Conservation (phyloP, 2,113 vertebrate species). For the Peucedramus taeniatus region DNA sequence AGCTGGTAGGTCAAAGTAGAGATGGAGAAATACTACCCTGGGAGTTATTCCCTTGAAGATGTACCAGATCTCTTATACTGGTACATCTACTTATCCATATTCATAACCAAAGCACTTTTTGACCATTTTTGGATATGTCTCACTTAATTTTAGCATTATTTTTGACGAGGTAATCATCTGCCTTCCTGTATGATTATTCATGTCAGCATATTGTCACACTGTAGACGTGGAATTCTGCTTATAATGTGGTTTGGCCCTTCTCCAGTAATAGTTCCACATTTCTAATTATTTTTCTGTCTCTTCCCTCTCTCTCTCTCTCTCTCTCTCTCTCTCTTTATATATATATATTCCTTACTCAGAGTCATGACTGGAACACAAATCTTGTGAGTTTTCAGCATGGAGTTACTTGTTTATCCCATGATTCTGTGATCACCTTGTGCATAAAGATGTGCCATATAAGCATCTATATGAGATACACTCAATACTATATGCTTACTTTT, state of each 20-base stretch:
- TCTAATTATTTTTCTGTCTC: background rate
- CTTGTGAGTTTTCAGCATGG: background rate
- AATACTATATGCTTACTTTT: background rate
- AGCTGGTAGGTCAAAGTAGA: background rate
- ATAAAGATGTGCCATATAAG: background rate
- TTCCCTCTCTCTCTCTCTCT: background rate
- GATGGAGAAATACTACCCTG: background rate
- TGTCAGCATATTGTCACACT: background rate
- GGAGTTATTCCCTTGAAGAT: background rate
- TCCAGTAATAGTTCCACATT: conserved; percentile 13
- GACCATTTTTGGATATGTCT: conserved; percentile 39
- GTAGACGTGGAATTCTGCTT: conserved; percentile 7
- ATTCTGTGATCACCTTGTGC: background rate
- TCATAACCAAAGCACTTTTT: conserved; percentile 10
- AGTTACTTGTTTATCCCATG: background rate
- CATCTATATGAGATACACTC: background rate
- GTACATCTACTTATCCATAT: background rate
- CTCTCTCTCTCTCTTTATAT: background rate
- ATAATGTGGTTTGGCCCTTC: background rate
- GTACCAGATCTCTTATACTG: conserved; percentile 5
- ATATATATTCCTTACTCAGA: background rate
- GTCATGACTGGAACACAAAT: conserved; percentile 19
- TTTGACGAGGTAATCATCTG: conserved; percentile 30
- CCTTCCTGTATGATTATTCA: background rate
- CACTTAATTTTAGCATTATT: background rate